Evolutionary conservation across 1,140 invertebrate genomes (phyloP).

Genomic region (Antheraea mylitta): DNA sequence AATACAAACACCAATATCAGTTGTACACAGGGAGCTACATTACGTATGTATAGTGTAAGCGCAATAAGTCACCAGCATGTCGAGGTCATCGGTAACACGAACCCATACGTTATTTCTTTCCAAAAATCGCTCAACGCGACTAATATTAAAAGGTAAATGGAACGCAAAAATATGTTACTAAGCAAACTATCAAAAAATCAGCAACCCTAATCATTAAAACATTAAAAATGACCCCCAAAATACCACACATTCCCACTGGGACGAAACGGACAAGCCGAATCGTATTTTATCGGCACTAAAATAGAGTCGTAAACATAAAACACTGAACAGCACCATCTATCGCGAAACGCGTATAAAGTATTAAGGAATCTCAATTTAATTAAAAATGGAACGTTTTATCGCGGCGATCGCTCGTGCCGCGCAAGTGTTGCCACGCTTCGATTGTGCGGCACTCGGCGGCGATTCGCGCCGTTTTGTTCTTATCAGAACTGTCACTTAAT

Average conservation of each 20-base stretch:
- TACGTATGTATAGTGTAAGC: too few species aligned
- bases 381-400: conserved; percentile 61
- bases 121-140: too few species aligned
- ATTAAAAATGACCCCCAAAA: neutral
- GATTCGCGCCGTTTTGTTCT: conserved; percentile 35
- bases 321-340: conserved; percentile 36
- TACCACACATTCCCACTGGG: neutral
- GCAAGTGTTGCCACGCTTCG: conserved; percentile 62
- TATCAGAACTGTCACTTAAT: conserved; percentile 60
- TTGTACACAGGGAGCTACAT: too few species aligned
- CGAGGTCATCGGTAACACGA: too few species aligned
- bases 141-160: too few species aligned
- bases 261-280: neutral
- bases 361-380: conserved; percentile 73
- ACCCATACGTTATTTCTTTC: too few species aligned
- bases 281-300: neutral
- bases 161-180: neutral
- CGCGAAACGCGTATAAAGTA: conserved; percentile 11
- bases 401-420: conserved; percentile 48
- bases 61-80: too few species aligned
- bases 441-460: conserved; percentile 30
- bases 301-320: neutral
- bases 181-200: neutral
- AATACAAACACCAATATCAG: too few species aligned
- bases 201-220: neutral